Evolutionary conservation across 2,888 invertebrate species (phyloP).

Genomic region (Ctena decussata): DNA sequence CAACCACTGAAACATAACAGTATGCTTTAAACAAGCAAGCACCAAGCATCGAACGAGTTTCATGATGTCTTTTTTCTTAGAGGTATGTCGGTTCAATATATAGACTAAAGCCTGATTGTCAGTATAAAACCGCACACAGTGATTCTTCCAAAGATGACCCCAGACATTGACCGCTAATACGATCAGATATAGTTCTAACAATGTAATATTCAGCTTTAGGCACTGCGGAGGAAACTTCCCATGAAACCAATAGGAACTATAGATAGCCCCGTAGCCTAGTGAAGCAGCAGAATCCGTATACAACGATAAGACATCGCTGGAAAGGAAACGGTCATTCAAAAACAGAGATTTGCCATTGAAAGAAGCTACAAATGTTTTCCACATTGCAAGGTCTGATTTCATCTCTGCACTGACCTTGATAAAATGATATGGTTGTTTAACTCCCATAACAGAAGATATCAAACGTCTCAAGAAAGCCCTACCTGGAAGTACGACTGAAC

Average conservation of each 20-base stretch:
- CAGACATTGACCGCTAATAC: neutral
- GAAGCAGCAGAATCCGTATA: neutral
- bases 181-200: neutral
- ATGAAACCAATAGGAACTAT: neutral
- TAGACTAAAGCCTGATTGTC: too few species aligned
- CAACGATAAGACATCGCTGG: neutral
- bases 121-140: slow-evolving; percentile 15
- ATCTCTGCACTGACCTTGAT: neutral
- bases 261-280: neutral
- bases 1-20: too few species aligned
- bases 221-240: neutral
- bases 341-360: slow-evolving; percentile 1
- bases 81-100: too few species aligned
- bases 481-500: slow-evolving; percentile 29
- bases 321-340: neutral
- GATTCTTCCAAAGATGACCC: neutral
- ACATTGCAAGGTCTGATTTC: neutral
- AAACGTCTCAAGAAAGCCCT: slow-evolving; percentile 10
- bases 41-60: too few species aligned
- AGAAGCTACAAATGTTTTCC: neutral
- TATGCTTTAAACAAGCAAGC: too few species aligned
- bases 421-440: neutral
- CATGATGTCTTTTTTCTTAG: too few species aligned
- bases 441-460: neutral
- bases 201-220: neutral